A percentile compares a stretch with the other conserved stretches of the same genome.
These are phyloP conservation scores for Brachyhypopomus occidentalis DNA, from an alignment of 2,113 vertebrate species.

Conservation along the genomic window DNA sequence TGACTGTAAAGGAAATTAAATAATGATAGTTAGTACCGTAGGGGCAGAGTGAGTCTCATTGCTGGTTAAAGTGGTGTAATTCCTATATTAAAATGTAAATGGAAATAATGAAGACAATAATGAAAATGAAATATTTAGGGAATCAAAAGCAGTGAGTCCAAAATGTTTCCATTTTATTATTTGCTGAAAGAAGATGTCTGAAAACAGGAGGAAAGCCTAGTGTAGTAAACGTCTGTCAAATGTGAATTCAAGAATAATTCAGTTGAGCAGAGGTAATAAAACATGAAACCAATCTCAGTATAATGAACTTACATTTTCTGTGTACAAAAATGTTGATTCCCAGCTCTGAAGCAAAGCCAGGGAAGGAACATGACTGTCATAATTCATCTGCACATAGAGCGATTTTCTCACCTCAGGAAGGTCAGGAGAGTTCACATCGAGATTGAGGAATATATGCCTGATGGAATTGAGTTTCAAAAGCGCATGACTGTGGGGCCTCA, in stretches of 20 bases:
- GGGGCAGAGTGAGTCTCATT: not conserved
- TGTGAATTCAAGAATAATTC: not conserved
- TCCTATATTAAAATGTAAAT: slow-evolving; percentile 37
- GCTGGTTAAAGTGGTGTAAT: slow-evolving; percentile 20
- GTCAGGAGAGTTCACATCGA: too few species aligned
- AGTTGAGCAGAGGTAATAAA: not conserved
- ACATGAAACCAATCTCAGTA: not conserved
- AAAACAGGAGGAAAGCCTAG: not conserved
- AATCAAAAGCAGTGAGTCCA: not conserved
- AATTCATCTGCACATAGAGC: too few species aligned
- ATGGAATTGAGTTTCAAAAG: too few species aligned
- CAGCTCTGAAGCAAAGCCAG: too few species aligned
- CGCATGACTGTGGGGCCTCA: too few species aligned
- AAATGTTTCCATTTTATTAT: not conserved
- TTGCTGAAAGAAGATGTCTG: not conserved
- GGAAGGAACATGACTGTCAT: too few species aligned
- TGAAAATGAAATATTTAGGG: not conserved
- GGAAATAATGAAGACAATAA: slow-evolving; percentile 4
- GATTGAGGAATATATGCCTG: too few species aligned
- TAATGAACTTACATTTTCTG: not conserved
- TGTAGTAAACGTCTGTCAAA: not conserved
- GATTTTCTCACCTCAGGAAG: too few species aligned
- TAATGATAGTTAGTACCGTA: not conserved
- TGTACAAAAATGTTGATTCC: too few species aligned
- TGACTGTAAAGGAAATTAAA: slow-evolving; percentile 11